Conservation (phyloP, 2,797 vertebrate species). For the Nasua narica region DNA sequence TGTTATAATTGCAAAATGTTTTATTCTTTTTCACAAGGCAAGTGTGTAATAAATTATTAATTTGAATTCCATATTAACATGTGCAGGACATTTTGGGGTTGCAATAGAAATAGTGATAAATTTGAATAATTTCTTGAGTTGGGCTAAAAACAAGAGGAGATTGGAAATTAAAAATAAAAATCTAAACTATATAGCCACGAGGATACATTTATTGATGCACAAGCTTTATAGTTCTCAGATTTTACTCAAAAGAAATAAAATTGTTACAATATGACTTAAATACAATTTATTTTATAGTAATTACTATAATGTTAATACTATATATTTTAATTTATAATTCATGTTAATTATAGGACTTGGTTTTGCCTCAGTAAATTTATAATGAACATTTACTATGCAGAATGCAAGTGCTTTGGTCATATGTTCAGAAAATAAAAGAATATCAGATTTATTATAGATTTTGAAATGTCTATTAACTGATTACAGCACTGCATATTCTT, state of each 20-base stretch:
- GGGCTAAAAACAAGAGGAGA: conserved; percentile 20
- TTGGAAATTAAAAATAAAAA: conserved; percentile 39
- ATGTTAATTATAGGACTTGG: neutral
- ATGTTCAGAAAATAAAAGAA: neutral
- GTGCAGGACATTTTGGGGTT: conserved; percentile 25
- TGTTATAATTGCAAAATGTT: conserved; percentile 36
- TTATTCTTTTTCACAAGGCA: conserved; percentile 61
- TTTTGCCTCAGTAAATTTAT: neutral
- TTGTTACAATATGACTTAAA: neutral
- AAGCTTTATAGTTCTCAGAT: conserved; percentile 23
- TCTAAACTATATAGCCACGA: conserved; percentile 3
- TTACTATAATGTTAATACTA: neutral
- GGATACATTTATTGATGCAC: conserved; percentile 56
- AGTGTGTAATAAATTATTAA: conserved; percentile 70
- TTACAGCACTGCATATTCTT: neutral
- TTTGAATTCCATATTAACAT: conserved; percentile 65
- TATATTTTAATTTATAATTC: neutral
- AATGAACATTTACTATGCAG: neutral
- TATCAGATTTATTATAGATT: neutral
- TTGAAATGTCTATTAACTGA: neutral
- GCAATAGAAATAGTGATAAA: conserved; percentile 21
- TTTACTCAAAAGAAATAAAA: conserved; percentile 41
- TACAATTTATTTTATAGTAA: neutral
- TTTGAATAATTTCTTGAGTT: conserved; percentile 62
- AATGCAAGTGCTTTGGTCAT: neutral